Base-by-base conservation (phyloP, 2,113 vertebrate genomes). In the Procapra przewalskii region DNA sequence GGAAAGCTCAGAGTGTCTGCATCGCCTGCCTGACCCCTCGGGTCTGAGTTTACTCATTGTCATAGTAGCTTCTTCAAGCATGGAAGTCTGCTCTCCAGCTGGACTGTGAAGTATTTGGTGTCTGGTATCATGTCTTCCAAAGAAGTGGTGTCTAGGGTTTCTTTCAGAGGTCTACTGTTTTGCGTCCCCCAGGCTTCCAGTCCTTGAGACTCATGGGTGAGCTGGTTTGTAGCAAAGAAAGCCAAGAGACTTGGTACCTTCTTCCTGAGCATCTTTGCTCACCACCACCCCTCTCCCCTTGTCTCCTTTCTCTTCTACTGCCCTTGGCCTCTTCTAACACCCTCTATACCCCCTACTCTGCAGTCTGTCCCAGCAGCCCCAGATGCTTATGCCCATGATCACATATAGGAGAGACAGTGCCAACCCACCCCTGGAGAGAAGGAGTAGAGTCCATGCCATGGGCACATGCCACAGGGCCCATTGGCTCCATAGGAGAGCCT, bases 241-340 rank as follows among this genome's bases (percentile, higher is more conserved):
- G 43, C n/a, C 19, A 48, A 4, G 7, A 3, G 31, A 6, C 36
- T 84, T 93, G 77, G 48, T 23, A 19, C 54, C 48, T 55, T 86
- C 48, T 86, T 43, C 52, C 23, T 87, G 60, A 27, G 45, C 50
- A 16, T 85, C 62, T 96, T 48, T 87, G 52, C 36, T 64, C 79
- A 50, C 80, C 33, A 10, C 5, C 1, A 0, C 54, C 75, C 13
- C 10, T 16, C 2, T 11, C 2, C 5, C 40, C 3, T 54, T 27
- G 6, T 67, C 10, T 64, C 75, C 43, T 40, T 57, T 81, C 21
- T 59, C 33, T 50, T 31, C 54, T 82, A 5, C 52, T 92, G 48
- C 82, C 54, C 15, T 50, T 57, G 59, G 50, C 45, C 33, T 79
- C 50, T 33, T 83, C 54, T 82, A 16, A 45, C 12, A 75, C 29